These are phyloP conservation scores for Tiliacea aurago DNA, from an alignment of 2,888 invertebrate species.

Conservation along the genomic window DNA sequence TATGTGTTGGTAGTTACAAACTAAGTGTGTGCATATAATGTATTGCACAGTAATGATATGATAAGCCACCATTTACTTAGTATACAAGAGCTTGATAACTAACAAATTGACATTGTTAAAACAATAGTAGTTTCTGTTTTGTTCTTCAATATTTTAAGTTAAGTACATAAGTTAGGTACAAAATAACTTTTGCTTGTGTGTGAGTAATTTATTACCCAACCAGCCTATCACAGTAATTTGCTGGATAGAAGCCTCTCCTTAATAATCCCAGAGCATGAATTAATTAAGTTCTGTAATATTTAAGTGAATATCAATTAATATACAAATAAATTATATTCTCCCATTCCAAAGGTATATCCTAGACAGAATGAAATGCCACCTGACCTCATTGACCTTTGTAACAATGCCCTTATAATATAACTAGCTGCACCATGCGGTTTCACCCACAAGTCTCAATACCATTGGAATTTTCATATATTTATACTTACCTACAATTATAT, in stretches of 20 bases:
- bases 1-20: constrained; percentile 20
- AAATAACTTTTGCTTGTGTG: not conserved
- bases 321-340: no score
- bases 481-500: no score
- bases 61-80: constrained; percentile 28
- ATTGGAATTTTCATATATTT: no score
- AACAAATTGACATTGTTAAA: constrained; percentile 5
- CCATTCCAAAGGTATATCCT: not conserved
- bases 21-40: not conserved
- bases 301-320: not conserved
- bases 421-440: no score
- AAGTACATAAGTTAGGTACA: not conserved
- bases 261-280: no score
- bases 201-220: not conserved
- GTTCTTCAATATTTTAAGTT: not conserved
- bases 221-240: not conserved
- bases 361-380: not conserved
- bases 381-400: not conserved
- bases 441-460: no score
- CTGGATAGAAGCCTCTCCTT: not conserved
- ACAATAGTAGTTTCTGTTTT: constrained; percentile 16
- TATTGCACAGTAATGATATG: not conserved
- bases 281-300: not conserved
- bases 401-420: no score
- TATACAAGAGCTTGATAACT: constrained; percentile 20